Evolutionary conservation across 2,113 vertebrate genomes (phyloP), one percentile per base, ranked within the genome.

Genomic region (Labrus mixtus): DNA sequence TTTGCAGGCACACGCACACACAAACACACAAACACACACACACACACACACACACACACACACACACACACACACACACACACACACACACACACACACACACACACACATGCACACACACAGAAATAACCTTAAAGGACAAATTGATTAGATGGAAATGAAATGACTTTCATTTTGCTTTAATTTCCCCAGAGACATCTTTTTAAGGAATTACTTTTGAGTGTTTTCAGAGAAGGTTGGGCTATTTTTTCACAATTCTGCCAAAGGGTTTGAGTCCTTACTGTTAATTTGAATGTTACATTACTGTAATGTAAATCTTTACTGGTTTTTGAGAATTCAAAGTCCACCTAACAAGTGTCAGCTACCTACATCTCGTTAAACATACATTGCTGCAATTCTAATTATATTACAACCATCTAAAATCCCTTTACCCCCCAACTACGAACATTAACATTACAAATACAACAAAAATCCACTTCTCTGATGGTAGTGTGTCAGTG

Each of bases 131-230:
- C 36, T 33, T n/a, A 37, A 51, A 77, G 55, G n/a, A 53, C 29
- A n/a, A 6, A n/a, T 13, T 36, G 78, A 77, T 69, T 23, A 13
- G 53, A 76, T 53, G n/a, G 11, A 64, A 55, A 68, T 43, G 45
- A 22, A 61, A 67, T 75, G 25, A 62, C 54, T 76, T 64, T 8
- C 48, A 51, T 25, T 64, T 59, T 56, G 39, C 16, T 51, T 7
- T 78, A 41, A 74, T 85, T 81, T 78, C 75, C 69, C 69, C 1
- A 10, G 55, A 78, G 74, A 53, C 19, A 1, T 33, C 7, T 2
- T 45, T 55, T 63, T 41, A 65, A 64, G 33, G 23, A 37, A 46
- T 62, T 64, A 41, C 36, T 58, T 36, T 61, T 60, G 39, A 78
- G 10, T 2, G 0, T 60, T 46, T 22, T 61, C 10, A 37, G n/a